phyloP scores from a whole-genome alignment of 2,113 vertebrate genomes.

The Eptesicus fuscus region DNA sequence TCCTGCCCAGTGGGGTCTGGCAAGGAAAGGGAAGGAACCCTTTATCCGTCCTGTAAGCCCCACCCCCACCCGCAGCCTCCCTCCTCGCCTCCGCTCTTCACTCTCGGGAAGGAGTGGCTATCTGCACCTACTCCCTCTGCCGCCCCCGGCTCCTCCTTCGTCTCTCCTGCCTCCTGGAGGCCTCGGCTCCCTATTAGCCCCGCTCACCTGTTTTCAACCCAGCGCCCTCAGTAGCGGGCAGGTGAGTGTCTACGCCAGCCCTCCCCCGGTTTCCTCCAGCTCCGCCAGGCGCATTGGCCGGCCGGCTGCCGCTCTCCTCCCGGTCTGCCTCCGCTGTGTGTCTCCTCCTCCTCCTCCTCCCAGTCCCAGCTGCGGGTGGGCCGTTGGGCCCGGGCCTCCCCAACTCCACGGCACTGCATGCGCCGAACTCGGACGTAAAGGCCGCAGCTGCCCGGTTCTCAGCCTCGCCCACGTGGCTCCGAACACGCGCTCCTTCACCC shows the following conservation, averaged over 20 bases:
- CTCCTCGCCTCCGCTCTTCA: background rate
- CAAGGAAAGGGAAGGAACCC: too few relatives aligned
- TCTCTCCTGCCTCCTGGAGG: background rate
- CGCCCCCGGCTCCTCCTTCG: background rate
- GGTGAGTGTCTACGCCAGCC: too few relatives aligned
- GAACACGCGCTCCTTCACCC: accelerated
- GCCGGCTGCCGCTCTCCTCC: accelerated
- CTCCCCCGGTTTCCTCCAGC: background rate
- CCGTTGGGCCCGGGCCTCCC: too few relatives aligned
- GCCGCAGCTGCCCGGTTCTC: accelerated
- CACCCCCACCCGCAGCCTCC: accelerated
- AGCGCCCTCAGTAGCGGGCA: background rate
- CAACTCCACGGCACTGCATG: accelerated
- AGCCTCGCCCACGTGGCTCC: background rate
- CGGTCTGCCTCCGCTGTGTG: accelerated
- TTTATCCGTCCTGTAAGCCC: background rate
- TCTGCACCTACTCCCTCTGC: background rate
- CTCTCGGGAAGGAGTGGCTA: background rate
- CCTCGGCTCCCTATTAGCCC: background rate
- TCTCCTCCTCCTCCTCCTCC: background rate
- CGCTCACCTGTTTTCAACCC: background rate
- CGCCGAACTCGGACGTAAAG: background rate
- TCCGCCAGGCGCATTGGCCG: accelerated
- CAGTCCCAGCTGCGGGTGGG: accelerated
- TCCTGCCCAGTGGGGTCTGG: background rate